These are phyloP conservation scores for Ispidina lecontei DNA, from an alignment of 2,797 vertebrate genomes.

Conservation along the genomic window DNA sequence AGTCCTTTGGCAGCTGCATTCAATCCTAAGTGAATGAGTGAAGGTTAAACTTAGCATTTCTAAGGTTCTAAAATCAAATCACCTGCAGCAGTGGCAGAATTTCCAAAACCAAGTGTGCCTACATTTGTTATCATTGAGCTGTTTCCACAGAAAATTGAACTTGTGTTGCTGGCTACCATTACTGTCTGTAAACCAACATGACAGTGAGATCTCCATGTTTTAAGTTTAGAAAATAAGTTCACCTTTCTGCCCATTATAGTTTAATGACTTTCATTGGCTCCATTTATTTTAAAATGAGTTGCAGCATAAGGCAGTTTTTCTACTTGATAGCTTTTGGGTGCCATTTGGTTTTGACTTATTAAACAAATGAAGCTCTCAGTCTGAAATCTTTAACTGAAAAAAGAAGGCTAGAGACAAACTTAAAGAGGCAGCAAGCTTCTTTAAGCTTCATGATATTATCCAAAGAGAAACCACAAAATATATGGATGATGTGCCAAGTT, in stretches of 20 bases:
- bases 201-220: background rate
- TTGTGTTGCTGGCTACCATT: background rate
- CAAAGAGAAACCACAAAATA: background rate
- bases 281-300: constrained; percentile 40
- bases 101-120: background rate
- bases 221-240: constrained; percentile 18
- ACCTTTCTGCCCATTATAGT: constrained; percentile 16
- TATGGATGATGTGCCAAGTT: background rate
- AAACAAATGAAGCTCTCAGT: constrained; percentile 7
- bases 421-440: background rate
- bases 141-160: background rate
- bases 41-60: background rate
- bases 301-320: constrained; percentile 24
- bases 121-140: background rate
- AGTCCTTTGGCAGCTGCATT: background rate
- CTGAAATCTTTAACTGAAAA: background rate
- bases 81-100: background rate
- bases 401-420: background rate
- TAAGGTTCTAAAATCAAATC: constrained; percentile 12
- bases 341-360: background rate
- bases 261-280: constrained; percentile 28
- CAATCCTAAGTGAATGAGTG: background rate
- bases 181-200: background rate
- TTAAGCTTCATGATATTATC: background rate
- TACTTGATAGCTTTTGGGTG: background rate